Percentiles rank a stretch among this genome's conserved stretches.
Conservation (phyloP, 2,888 invertebrate species). For the Drosophila multiciliata region DNA sequence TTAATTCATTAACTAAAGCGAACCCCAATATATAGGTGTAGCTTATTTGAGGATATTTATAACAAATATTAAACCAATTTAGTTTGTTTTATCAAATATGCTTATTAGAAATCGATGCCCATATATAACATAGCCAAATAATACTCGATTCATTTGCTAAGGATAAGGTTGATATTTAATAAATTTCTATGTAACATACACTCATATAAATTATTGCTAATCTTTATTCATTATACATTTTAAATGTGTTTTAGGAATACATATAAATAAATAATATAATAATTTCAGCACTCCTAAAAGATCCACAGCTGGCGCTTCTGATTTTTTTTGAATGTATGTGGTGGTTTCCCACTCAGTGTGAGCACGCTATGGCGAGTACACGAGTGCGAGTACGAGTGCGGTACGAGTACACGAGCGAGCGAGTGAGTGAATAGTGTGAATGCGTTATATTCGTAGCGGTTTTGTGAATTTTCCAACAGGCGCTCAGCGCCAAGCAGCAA, state of each 20-base stretch:
- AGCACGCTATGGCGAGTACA: slow-evolving; percentile 28
- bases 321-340: background rate
- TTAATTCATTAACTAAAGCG: too few species aligned
- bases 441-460: slow-evolving; percentile 79
- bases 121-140: too few species aligned
- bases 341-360: slow-evolving; percentile 21
- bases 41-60: too few species aligned
- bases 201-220: too few species aligned
- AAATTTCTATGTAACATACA: too few species aligned
- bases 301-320: background rate
- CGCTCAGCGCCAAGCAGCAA: slow-evolving; percentile 54
- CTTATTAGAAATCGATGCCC: too few species aligned
- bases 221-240: background rate
- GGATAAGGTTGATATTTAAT: too few species aligned
- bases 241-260: background rate
- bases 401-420: slow-evolving; percentile 54
- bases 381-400: slow-evolving; percentile 41
- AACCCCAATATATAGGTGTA: too few species aligned
- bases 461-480: slow-evolving; percentile 84
- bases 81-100: too few species aligned
- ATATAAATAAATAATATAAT: background rate
- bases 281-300: background rate
- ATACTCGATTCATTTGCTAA: too few species aligned
- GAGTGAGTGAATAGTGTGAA: slow-evolving; percentile 77
- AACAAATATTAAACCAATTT: too few species aligned